Conservation (phyloP, 2,113 vertebrate genomes). For the Myotis davidii region DNA sequence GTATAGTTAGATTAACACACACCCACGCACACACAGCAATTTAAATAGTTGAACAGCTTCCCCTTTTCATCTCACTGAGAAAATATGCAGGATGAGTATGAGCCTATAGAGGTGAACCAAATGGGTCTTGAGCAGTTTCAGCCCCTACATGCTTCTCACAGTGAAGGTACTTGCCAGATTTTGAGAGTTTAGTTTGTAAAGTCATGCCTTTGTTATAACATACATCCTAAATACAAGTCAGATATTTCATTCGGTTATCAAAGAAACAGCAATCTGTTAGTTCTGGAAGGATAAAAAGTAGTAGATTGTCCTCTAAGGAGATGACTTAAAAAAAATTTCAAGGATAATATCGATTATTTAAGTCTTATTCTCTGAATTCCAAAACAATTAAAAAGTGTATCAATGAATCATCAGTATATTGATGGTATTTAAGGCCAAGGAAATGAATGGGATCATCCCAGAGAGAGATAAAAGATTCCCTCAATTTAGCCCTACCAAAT, state of each 20-base stretch:
- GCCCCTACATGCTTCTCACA: neutral
- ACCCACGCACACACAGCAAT: neutral
- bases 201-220: neutral
- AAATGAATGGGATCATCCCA: neutral
- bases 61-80: neutral
- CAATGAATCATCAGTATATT: neutral
- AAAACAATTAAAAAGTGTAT: neutral
- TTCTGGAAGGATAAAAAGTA: neutral
- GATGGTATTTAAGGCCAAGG: neutral
- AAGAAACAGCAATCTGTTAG: neutral
- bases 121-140: neutral
- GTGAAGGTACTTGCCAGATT: neutral
- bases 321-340: neutral
- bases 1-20: neutral
- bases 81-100: neutral
- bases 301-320: neutral
- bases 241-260: slow-evolving; percentile 8
- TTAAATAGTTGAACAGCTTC: neutral
- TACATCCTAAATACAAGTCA: neutral
- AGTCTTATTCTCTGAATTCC: neutral
- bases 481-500: neutral
- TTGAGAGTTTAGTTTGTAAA: neutral
- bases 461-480: neutral
- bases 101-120: neutral
- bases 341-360: neutral